A percentile compares a stretch with the other conserved stretches of the same genome.
Conservation (phyloP, 2,888 invertebrate genomes). For the Crepidodera aurea region DNA sequence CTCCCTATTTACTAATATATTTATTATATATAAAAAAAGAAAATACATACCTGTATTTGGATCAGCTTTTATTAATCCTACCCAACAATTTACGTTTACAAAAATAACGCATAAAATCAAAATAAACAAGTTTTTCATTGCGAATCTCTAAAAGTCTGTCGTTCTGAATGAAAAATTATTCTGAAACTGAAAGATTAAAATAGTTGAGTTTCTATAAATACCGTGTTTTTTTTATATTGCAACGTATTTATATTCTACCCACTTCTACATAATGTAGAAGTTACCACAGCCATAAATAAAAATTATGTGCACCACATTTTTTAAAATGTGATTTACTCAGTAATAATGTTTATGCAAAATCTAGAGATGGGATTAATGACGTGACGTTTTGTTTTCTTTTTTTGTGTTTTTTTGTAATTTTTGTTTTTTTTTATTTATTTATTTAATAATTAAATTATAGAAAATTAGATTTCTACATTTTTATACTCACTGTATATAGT, state of each 20-base stretch:
- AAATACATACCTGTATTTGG: conserved; percentile 26
- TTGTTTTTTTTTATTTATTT: no score
- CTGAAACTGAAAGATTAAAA: background rate
- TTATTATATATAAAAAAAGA: no score
- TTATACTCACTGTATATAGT: no score
- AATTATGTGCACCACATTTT: no score
- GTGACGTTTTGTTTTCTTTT: no score
- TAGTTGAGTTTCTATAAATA: background rate
- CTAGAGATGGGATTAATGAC: no score
- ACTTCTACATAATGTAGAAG: background rate
- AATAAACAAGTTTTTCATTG: background rate
- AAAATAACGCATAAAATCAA: conserved; percentile 3
- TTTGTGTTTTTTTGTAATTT: no score
- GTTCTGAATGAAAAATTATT: background rate
- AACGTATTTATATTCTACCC: background rate
- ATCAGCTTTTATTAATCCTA: conserved; percentile 12
- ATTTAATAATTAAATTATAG: no score
- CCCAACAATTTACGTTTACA: conserved; percentile 22
- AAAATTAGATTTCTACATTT: no score
- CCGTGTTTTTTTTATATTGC: background rate
- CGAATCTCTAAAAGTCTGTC: background rate
- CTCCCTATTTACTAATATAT: no score
- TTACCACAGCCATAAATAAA: background rate
- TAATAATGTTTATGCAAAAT: no score
- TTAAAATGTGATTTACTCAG: no score